These are phyloP conservation scores for Phalacrocorax aristotelis DNA, from an alignment of 2,113 vertebrate genomes.

Conservation along the genomic window DNA sequence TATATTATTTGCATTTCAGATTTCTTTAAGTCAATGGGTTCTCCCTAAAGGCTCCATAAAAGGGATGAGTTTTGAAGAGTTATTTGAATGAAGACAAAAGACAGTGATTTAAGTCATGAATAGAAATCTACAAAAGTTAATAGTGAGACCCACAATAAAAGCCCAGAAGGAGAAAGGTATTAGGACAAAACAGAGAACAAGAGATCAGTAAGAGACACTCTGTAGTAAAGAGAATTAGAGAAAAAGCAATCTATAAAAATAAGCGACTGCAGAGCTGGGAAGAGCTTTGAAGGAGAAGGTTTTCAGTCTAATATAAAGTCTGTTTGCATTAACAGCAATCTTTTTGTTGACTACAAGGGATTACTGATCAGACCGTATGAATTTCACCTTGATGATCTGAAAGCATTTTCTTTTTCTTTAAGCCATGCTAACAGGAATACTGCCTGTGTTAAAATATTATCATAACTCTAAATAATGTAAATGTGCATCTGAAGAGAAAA, in stretches of 20 bases:
- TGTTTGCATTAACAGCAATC: neutral
- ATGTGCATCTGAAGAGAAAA: neutral
- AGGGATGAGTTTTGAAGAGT: neutral
- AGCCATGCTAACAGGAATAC: neutral
- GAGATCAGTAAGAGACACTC: neutral
- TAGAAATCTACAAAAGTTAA: neutral
- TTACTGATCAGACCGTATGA: neutral
- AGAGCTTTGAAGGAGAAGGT: neutral
- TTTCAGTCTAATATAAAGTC: neutral
- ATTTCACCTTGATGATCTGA: neutral
- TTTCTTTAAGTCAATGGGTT: neutral
- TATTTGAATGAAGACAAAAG: slow-evolving; percentile 23
- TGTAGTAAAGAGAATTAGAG: neutral
- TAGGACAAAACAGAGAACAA: neutral
- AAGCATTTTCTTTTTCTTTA: neutral
- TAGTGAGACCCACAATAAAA: neutral
- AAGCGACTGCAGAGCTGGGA: neutral
- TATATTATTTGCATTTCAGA: neutral
- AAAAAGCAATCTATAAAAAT: neutral
- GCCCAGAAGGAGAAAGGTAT: neutral
- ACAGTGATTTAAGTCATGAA: neutral
- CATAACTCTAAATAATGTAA: neutral
- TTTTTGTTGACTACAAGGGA: neutral
- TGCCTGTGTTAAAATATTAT: neutral
- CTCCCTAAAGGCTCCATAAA: neutral